Percentiles rank a stretch among this genome's conserved stretches.
phyloP scores from a whole-genome alignment of 2,797 vertebrate genomes.

The Todus mexicanus region DNA sequence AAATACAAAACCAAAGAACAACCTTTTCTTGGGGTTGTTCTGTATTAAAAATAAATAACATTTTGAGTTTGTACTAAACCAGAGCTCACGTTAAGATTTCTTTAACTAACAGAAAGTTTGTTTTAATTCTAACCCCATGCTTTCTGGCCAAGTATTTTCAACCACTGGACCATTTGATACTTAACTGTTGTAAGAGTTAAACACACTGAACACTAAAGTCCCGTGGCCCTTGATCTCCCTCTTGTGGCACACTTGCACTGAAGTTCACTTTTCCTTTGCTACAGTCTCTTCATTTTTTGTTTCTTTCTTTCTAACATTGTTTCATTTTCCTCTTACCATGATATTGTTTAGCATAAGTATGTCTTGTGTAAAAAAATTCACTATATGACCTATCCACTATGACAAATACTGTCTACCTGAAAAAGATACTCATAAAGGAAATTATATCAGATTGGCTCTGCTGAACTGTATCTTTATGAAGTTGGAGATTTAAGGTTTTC shows the following conservation, averaged over 20 bases:
- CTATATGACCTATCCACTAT: not conserved
- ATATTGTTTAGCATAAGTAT: not conserved
- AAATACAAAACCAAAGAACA: not conserved
- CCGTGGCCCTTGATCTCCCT: slow-evolving; percentile 8
- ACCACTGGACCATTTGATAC: not conserved
- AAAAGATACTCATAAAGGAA: not conserved
- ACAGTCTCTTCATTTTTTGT: not conserved
- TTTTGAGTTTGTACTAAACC: not conserved
- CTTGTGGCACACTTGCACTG: slow-evolving; percentile 16
- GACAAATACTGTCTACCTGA: not conserved
- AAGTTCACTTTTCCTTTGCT: not conserved
- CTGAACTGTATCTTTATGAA: not conserved
- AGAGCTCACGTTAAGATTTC: not conserved
- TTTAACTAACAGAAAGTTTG: not conserved
- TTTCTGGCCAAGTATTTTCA: not conserved
- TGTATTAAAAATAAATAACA: not conserved
- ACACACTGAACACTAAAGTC: not conserved
- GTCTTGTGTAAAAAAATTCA: not conserved
- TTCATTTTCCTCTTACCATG: not conserved
- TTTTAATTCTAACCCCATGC: not conserved
- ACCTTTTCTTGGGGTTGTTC: not conserved
- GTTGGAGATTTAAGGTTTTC: not conserved
- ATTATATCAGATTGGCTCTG: not conserved
- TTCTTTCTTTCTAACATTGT: not conserved
- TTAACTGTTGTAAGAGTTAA: not conserved